Evolutionary conservation across 2,888 invertebrate genomes (phyloP), one percentile per base, ranked within the genome.

Genomic region (Ophonus ardosiacus): DNA sequence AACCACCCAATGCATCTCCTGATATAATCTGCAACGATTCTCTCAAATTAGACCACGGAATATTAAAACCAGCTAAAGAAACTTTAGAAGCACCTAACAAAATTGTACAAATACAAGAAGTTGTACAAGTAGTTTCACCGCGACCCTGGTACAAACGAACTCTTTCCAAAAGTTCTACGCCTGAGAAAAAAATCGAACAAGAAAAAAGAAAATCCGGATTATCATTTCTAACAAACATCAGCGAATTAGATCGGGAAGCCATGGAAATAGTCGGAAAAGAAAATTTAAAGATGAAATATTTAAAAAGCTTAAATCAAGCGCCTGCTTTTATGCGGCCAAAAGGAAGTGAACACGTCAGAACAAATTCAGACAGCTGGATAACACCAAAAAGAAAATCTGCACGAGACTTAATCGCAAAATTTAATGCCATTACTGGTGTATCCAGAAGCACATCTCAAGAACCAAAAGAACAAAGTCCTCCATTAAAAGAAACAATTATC

Each of bases 191-290:
- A 90, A 57, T 84, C 6, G 87, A 90, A 84, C 90, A 92, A 0
- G 92, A 91, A 63, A 94, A 93, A 88, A 90, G 93, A 81, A 93
- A 92, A 91, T 92, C 94, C 0, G 93, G 93, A 87, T 88, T 95
- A 90, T 93, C 93, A 88, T 92, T 94, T 86, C 90, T 96, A 76
- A 95, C 95, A 0, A 96, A 95, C 89, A 96, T 96, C 87, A 96
- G 96, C 89, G 96, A 96, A 90, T 90, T 96, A 86, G 96, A 97
- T 89, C 93, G 95, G 87, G 96, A 97, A 90, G 96, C 96, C 0
- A 93, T 95, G 0, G 95, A 95, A 90, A 95, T 97, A 87, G 93
- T 96, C 65, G 93, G 94, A 89, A 93, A 92, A 80, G 92, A 93
- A 86, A 92, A 92, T 15, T 80, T 89, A 88, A 87, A 88, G 87